These are phyloP conservation scores for Proteles cristata DNA, from an alignment of 2,113 vertebrate species.

Conservation along the genomic window DNA sequence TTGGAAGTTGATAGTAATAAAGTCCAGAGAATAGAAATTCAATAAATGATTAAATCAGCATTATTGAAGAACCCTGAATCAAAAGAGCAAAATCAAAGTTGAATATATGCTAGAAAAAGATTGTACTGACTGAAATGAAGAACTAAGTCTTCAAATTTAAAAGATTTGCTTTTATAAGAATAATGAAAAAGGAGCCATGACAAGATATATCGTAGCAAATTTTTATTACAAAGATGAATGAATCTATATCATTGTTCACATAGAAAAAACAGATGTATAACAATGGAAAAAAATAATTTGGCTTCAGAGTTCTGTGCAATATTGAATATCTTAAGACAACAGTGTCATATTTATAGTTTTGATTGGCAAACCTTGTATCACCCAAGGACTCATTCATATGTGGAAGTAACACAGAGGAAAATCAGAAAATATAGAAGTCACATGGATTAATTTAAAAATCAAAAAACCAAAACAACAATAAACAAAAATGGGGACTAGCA, in stretches of 20 bases:
- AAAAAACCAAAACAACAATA: background rate
- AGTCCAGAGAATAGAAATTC: background rate
- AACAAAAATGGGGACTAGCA: background rate
- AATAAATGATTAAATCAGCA: background rate
- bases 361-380: background rate
- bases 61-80: background rate
- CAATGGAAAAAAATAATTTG: conserved; percentile 6
- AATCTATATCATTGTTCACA: background rate
- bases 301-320: background rate
- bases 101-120: conserved; percentile 42
- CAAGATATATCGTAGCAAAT: background rate
- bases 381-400: background rate
- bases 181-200: background rate
- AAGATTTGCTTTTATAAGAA: conserved; percentile 44
- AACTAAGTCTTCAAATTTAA: background rate
- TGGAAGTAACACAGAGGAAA: background rate
- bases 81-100: background rate
- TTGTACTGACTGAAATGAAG: conserved; percentile 30
- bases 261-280: background rate
- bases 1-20: background rate
- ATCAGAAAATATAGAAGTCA: background rate
- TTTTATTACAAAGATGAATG: conserved; percentile 45
- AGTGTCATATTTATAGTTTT: background rate
- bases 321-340: background rate
- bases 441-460: background rate